phyloP scores from a whole-genome alignment of 2,113 vertebrate genomes.

The Takifugu flavidus region DNA sequence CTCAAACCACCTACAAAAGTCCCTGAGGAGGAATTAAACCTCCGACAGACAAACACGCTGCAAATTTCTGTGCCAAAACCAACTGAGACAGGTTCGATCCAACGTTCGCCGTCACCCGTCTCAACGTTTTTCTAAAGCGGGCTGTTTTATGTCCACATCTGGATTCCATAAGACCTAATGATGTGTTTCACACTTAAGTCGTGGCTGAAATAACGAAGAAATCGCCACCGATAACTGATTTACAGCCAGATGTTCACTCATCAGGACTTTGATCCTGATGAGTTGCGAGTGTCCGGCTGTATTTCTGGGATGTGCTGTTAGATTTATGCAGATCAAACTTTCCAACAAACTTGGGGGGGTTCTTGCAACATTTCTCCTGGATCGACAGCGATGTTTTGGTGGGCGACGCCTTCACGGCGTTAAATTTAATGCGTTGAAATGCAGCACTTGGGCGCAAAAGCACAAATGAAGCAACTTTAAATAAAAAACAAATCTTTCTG shows the following conservation, averaged over 20 bases:
- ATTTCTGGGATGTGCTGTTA: not conserved
- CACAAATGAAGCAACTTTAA: too few relatives aligned
- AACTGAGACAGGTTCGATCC: too few relatives aligned
- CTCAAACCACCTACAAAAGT: too few relatives aligned
- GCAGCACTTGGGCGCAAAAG: too few relatives aligned
- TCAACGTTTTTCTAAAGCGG: too few relatives aligned
- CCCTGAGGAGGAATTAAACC: too few relatives aligned
- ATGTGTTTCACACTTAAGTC: not conserved
- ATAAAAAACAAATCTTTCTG: too few relatives aligned
- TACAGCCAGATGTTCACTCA: too few relatives aligned
- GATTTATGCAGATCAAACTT: slow-evolving; percentile 51
- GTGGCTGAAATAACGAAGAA: slow-evolving; percentile 2
- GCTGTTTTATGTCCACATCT: slow-evolving; percentile 58
- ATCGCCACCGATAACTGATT: too few relatives aligned
- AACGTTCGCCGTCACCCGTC: too few relatives aligned
- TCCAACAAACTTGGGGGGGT: slow-evolving; percentile 22
- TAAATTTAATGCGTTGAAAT: slow-evolving; percentile 18
- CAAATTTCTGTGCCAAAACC: too few relatives aligned
- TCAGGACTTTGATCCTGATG: slow-evolving; percentile 15
- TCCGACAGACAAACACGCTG: too few relatives aligned
- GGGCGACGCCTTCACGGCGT: slow-evolving; percentile 31
- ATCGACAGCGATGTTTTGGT: slow-evolving; percentile 33
- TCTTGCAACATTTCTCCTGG: slow-evolving; percentile 26
- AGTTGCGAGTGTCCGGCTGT: slow-evolving; percentile 3
- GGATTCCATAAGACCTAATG: slow-evolving; percentile 56